Percentiles rank a stretch among this genome's conserved stretches.
Evolutionary conservation across 2,888 invertebrate genomes (phyloP).

Genomic region (Volucella inflata): DNA sequence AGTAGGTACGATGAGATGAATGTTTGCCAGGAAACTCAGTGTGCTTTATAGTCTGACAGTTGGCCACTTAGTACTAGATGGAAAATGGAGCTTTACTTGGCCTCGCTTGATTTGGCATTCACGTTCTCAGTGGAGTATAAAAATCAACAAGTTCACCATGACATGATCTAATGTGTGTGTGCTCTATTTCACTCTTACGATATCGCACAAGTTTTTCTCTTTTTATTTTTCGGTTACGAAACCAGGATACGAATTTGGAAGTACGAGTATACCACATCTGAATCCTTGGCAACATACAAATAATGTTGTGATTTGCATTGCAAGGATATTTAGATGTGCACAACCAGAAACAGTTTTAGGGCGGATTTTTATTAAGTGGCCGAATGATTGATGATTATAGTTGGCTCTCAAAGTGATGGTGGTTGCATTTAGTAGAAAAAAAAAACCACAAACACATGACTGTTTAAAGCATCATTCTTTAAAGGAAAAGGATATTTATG

Average conservation of each 20-base stretch:
- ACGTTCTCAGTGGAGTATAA: constrained; percentile 34
- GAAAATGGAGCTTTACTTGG: not conserved
- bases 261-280: constrained; percentile 40
- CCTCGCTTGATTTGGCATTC: constrained; percentile 48
- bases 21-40: constrained; percentile 21
- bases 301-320: constrained; percentile 73
- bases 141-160: constrained; percentile 68
- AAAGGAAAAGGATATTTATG: too few species aligned
- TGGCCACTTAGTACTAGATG: not conserved
- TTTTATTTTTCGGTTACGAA: constrained; percentile 31
- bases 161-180: constrained; percentile 47
- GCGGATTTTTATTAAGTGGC: constrained; percentile 66
- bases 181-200: constrained; percentile 36
- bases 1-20: not conserved
- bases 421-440: too few species aligned
- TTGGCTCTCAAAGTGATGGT: too few species aligned
- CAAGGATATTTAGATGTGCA: constrained; percentile 41
- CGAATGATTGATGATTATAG: constrained; percentile 58
- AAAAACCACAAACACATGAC: too few species aligned
- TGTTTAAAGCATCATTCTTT: too few species aligned
- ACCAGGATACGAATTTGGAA: constrained; percentile 42
- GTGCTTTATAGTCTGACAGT: not conserved
- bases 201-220: constrained; percentile 6
- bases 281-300: constrained; percentile 59
- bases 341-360: constrained; percentile 53